A percentile compares a stretch with the other conserved stretches of the same genome.
Conservation (phyloP, 2,113 vertebrate species). For the Hemibagrus wyckioides region DNA sequence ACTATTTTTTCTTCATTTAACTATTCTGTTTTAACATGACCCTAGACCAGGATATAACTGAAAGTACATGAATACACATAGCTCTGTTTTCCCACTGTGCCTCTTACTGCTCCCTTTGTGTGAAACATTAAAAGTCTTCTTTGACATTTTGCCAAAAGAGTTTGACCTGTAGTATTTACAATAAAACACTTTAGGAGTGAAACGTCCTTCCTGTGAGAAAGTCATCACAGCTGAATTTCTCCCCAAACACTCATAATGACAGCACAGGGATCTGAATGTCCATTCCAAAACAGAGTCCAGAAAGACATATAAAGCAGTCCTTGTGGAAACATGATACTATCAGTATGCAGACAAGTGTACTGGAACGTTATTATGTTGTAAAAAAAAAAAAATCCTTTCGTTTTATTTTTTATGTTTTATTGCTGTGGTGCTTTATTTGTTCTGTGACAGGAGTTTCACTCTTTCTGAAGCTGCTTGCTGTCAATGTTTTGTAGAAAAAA, state of each 20-base stretch:
- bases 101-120: background rate
- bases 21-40: background rate
- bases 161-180: slow-evolving; percentile 16
- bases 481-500: background rate
- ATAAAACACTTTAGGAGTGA: slow-evolving; percentile 13
- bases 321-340: slow-evolving; percentile 13
- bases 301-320: slow-evolving; percentile 1
- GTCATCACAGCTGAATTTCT: slow-evolving; percentile 19
- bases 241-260: slow-evolving; percentile 9
- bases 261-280: background rate
- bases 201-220: slow-evolving; percentile 20
- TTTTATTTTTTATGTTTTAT: background rate
- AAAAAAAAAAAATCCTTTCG: background rate
- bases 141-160: background rate
- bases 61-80: background rate
- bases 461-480: background rate
- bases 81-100: background rate
- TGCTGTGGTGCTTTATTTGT: background rate
- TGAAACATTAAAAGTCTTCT: background rate
- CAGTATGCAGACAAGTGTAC: background rate
- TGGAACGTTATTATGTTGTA: background rate
- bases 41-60: background rate
- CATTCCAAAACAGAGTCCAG: background rate
- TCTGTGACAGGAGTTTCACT: background rate
- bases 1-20: background rate